phyloP scores from a whole-genome alignment of 2,888 invertebrate species.

The Myopa testacea region DNA sequence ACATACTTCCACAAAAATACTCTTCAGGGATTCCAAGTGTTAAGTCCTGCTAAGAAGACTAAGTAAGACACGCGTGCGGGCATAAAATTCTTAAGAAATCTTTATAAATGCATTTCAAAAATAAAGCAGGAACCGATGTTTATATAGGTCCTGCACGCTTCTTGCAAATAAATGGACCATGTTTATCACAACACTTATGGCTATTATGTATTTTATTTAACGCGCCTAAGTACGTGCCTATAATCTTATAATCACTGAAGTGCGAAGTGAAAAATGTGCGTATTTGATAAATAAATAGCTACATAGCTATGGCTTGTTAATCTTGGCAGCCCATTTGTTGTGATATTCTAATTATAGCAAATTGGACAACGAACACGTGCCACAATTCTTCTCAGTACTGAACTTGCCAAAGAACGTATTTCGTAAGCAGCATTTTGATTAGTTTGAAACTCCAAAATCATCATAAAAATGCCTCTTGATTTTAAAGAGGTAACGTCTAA shows the following conservation, averaged over 20 bases:
- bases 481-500: too few species aligned
- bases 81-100: not conserved
- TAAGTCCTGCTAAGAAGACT: too few species aligned
- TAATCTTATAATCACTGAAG: not conserved
- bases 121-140: not conserved
- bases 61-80: too few species aligned
- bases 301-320: not conserved
- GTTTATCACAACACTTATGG: not conserved
- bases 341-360: not conserved
- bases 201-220: too few species aligned
- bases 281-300: not conserved
- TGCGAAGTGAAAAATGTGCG: not conserved
- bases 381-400: too few species aligned
- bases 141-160: slow-evolving; percentile 8
- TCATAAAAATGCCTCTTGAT: too few species aligned
- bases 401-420: too few species aligned
- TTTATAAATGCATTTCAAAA: not conserved
- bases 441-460: too few species aligned
- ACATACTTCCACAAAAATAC: too few species aligned
- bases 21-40: too few species aligned
- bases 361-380: not conserved
- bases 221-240: not conserved
- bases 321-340: not conserved
- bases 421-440: too few species aligned
- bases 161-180: slow-evolving; percentile 10